A percentile compares a stretch with the other conserved stretches of the same genome.
Conservation (phyloP, 2,797 vertebrate species). For the Sandelia bainsii region DNA sequence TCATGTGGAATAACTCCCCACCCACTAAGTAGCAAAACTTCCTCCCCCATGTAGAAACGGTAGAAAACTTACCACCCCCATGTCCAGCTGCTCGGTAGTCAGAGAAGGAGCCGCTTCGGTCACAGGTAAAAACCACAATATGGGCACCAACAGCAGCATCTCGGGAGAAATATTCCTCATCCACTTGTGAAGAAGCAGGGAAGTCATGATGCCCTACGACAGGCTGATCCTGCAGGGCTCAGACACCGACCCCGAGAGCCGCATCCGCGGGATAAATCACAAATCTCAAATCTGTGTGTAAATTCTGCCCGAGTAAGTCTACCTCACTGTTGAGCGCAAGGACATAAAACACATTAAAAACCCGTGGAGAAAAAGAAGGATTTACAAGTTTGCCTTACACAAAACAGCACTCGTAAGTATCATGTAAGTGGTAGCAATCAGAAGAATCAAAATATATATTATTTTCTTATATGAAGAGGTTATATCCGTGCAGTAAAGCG, state of each 20-base stretch:
- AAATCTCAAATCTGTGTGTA: no score
- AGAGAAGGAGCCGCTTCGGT: slow-evolving; percentile 79
- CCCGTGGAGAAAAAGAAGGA: slow-evolving; percentile 65
- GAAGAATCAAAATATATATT: background rate
- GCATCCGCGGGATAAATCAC: slow-evolving; percentile 71
- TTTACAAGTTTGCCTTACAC: slow-evolving; percentile 43
- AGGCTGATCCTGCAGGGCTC: slow-evolving; percentile 74
- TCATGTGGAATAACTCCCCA: slow-evolving; percentile 1
- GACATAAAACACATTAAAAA: slow-evolving; percentile 72
- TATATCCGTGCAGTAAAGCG: slow-evolving; percentile 41
- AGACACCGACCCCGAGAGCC: slow-evolving; percentile 56
- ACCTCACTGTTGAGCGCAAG: slow-evolving; percentile 80
- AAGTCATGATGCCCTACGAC: slow-evolving; percentile 71
- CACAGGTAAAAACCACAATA: slow-evolving; percentile 75
- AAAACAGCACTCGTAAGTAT: slow-evolving; percentile 8
- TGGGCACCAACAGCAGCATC: slow-evolving; percentile 74
- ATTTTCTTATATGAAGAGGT: slow-evolving; percentile 32
- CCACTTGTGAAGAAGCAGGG: slow-evolving; percentile 61
- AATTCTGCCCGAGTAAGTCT: slow-evolving; percentile 46
- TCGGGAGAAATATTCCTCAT: slow-evolving; percentile 77
- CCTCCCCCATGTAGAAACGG: background rate
- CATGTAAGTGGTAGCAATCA: background rate
- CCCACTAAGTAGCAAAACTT: slow-evolving; percentile 34
- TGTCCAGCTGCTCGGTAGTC: slow-evolving; percentile 82
- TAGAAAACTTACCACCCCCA: slow-evolving; percentile 81